Evolutionary conservation across 2,797 vertebrate genomes (phyloP).

Genomic region (Salarias fasciatus): DNA sequence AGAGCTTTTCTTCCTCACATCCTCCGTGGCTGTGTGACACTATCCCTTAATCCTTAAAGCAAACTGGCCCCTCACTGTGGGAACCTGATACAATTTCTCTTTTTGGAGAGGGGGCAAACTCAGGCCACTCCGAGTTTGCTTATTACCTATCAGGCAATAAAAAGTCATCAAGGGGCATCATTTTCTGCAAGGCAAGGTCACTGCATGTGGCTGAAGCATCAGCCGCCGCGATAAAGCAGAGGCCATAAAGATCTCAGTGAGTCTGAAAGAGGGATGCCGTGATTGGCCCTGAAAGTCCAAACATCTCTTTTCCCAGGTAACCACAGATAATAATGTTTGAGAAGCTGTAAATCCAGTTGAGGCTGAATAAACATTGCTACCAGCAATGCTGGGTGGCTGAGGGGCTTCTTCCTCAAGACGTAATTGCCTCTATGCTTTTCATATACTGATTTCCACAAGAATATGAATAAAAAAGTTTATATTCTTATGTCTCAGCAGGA

Average conservation of each 20-base stretch:
- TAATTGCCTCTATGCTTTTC: conserved; percentile 34
- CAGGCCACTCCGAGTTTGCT: conserved; percentile 81
- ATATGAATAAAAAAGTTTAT: conserved; percentile 25
- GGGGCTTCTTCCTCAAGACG: conserved; percentile 27
- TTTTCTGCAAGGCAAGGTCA: conserved; percentile 81
- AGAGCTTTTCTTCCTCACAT: conserved; percentile 83
- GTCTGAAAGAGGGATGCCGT: conserved; percentile 77
- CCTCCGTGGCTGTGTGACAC: conserved; percentile 79
- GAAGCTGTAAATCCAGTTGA: conserved; percentile 57
- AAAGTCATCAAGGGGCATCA: conserved; percentile 88
- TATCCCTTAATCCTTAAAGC: conserved; percentile 88
- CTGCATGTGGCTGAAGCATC: conserved; percentile 83
- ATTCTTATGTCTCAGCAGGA: conserved; percentile 5
- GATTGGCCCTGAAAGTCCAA: conserved; percentile 71
- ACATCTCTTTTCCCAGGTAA: conserved; percentile 82
- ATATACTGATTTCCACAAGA: conserved; percentile 48
- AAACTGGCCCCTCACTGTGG: conserved; percentile 84
- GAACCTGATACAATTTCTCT: conserved; percentile 90
- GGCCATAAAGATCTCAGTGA: conserved; percentile 84
- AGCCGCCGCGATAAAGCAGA: conserved; percentile 80
- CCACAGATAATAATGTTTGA: conserved; percentile 78
- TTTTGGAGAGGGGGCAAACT: conserved; percentile 71
- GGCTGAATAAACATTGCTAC: conserved; percentile 63
- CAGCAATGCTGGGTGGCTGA: conserved; percentile 6
- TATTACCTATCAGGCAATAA: conserved; percentile 89